Evolutionary conservation across 1,140 invertebrate species (phyloP).

Genomic region (Drosophila obscura): DNA sequence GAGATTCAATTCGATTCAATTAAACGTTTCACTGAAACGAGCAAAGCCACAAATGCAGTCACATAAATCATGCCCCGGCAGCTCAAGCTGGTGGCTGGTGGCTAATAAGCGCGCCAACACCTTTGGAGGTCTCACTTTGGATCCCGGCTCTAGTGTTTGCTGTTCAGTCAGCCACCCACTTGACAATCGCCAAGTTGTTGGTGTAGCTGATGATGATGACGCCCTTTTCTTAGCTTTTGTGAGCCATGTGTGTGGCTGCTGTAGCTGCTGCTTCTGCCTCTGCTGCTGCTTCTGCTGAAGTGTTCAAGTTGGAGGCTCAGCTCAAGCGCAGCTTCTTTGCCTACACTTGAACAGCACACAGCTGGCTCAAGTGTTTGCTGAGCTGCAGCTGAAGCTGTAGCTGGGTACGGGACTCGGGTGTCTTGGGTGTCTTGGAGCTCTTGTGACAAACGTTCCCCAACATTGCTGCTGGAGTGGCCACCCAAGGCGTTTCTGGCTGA

Average conservation of each 20-base stretch:
- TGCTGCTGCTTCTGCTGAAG: constrained; percentile 37
- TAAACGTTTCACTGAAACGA: constrained; percentile 35
- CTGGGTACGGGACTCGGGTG: not conserved
- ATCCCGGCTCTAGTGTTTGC: constrained; percentile 64
- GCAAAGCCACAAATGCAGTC: constrained; percentile 48
- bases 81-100: constrained; percentile 19
- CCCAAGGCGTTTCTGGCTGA: constrained; percentile 60
- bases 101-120: constrained; percentile 76
- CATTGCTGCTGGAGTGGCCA: constrained; percentile 38
- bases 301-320: constrained; percentile 30
- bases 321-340: constrained; percentile 71
- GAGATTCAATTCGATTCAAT: constrained; percentile 41
- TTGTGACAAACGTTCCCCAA: constrained; percentile 48
- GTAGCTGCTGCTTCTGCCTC: constrained; percentile 17
- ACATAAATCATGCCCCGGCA: constrained; percentile 44
- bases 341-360: constrained; percentile 45
- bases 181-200: constrained; percentile 37
- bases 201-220: constrained; percentile 45
- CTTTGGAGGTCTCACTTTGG: constrained; percentile 70
- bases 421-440: constrained; percentile 10
- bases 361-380: constrained; percentile 66
- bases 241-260: constrained; percentile 50
- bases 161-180: constrained; percentile 72
- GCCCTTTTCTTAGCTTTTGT: constrained; percentile 74
- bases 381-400: constrained; percentile 46